Conservation (phyloP, 2,888 invertebrate species). For the Andrena haemorrhoa region DNA sequence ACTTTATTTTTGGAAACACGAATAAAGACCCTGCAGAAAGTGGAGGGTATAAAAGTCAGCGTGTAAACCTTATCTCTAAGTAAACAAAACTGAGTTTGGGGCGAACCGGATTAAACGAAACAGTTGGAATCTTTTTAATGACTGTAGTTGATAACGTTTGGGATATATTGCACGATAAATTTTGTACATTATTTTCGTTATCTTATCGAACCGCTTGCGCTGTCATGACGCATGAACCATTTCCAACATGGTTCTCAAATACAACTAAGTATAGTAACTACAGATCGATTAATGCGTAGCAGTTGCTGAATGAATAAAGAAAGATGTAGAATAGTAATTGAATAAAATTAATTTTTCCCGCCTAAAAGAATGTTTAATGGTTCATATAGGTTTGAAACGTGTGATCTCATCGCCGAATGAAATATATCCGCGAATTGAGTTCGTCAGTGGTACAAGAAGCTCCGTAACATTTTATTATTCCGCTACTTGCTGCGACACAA, state of each 20-base stretch:
- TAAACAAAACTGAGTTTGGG: too few relatives aligned
- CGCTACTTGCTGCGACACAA: conserved; percentile 90
- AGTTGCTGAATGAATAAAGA: not conserved
- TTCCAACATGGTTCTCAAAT: too few relatives aligned
- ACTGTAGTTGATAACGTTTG: too few relatives aligned
- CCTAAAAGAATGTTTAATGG: not conserved
- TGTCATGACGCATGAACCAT: too few relatives aligned
- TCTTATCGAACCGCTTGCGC: too few relatives aligned
- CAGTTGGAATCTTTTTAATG: too few relatives aligned
- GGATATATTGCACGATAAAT: too few relatives aligned
- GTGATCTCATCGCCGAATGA: conserved; percentile 85
- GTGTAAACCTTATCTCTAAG: not conserved
- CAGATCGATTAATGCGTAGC: not conserved
- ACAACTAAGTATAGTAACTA: too few relatives aligned
- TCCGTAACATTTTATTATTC: conserved; percentile 89
- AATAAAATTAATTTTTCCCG: not conserved
- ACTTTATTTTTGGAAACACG: not conserved
- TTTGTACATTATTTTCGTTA: too few relatives aligned
- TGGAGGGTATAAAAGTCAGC: too few relatives aligned
- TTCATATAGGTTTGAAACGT: conserved; percentile 77
- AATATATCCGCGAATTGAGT: conserved; percentile 88
- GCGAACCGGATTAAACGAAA: too few relatives aligned
- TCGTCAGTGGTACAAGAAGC: conserved; percentile 89
- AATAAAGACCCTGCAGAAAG: not conserved
- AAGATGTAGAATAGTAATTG: not conserved